A percentile compares a stretch with the other conserved stretches of the same genome.
phyloP scores from a whole-genome alignment of 2,113 vertebrate species.

The Xyrauchen texanus region DNA sequence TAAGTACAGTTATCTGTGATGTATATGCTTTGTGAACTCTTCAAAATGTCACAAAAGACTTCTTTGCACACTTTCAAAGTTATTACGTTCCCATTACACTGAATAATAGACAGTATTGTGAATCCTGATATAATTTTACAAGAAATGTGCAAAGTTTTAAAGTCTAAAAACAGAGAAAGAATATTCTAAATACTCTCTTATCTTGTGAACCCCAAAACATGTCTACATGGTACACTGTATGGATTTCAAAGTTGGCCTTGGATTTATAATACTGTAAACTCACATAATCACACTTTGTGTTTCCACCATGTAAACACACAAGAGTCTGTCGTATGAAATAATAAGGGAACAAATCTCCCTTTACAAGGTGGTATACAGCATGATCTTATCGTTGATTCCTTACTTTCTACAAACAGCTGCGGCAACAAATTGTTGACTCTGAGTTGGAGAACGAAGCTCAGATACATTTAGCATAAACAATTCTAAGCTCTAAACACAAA shows the following conservation, averaged over 20 bases:
- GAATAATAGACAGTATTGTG: conserved; percentile 12
- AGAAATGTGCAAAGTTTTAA: conserved; percentile 33
- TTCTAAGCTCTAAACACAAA: conserved; percentile 31
- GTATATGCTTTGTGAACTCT: too few species aligned
- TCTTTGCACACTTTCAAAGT: not conserved
- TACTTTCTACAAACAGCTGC: conserved; percentile 11
- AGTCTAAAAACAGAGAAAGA: conserved; percentile 31
- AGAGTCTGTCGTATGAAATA: conserved; percentile 32
- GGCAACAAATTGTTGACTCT: not conserved
- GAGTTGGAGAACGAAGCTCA: conserved; percentile 20
- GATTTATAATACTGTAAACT: conserved; percentile 33
- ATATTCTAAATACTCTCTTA: conserved; percentile 37
- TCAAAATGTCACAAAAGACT: conserved; percentile 1
- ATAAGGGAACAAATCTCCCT: conserved; percentile 23
- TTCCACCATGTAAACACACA: conserved; percentile 30
- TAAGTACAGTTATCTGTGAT: not conserved
- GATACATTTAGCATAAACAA: conserved; percentile 27
- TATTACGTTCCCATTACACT: not conserved
- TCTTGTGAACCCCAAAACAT: conserved; percentile 34
- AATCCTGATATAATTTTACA: conserved; percentile 33
- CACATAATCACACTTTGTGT: conserved; percentile 38
- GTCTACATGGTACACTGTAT: conserved; percentile 34
- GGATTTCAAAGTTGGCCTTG: conserved; percentile 27
- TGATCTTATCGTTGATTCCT: not conserved
- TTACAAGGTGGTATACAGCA: conserved; percentile 4